phyloP scores from a whole-genome alignment of 2,113 vertebrate species.

The Pungitius pungitius region DNA sequence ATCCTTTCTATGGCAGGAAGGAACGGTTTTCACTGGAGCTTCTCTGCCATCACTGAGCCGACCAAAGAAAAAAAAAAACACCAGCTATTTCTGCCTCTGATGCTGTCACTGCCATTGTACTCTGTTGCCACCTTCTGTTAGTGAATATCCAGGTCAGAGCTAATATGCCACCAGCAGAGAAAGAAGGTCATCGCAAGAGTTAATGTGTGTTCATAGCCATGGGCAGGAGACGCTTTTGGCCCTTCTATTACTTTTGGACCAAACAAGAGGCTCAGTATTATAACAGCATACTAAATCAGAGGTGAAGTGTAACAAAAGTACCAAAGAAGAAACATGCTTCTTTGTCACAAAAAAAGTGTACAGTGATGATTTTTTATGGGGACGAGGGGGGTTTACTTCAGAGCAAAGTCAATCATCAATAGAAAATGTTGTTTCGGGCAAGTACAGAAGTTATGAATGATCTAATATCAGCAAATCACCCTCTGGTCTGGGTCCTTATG shows the following conservation, averaged over 20 bases:
- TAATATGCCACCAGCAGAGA: conserved; percentile 39
- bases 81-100: conserved; percentile 5
- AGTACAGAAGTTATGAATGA: conserved; percentile 19
- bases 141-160: conserved; percentile 43
- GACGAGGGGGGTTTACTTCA: conserved; percentile 31
- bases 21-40: not conserved
- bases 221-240: conserved; percentile 9
- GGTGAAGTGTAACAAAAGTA: not conserved
- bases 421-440: conserved; percentile 29
- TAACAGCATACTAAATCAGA: conserved; percentile 9
- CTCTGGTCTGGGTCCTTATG: not conserved
- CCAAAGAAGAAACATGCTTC: conserved; percentile 31
- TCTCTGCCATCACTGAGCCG: conserved; percentile 1
- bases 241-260: conserved; percentile 25
- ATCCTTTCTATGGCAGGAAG: not conserved
- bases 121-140: conserved; percentile 38
- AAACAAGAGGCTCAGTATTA: conserved; percentile 3
- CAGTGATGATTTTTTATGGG: conserved; percentile 29
- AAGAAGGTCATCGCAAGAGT: conserved; percentile 20
- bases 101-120: conserved; percentile 8
- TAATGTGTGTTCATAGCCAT: conserved; percentile 31
- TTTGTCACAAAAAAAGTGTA: conserved; percentile 33
- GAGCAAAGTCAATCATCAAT: conserved; percentile 44
- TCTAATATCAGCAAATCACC: not conserved
- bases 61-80: not conserved